Base-by-base conservation (phyloP, 2,888 invertebrate species). In the Platerodrilus igneus region DNA sequence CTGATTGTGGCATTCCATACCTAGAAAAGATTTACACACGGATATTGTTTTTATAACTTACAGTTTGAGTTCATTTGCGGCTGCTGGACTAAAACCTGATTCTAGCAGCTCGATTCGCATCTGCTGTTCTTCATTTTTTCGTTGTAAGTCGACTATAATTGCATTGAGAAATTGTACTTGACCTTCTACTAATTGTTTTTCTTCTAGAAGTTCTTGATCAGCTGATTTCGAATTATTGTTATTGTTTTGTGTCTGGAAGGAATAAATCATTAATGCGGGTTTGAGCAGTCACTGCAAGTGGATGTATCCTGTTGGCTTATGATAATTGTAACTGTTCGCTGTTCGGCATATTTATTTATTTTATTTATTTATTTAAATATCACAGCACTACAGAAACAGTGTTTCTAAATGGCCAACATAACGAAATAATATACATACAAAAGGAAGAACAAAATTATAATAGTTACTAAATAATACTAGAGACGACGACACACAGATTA, bases 121-220 rank as follows among this genome's bases (percentile, higher is more conserved):
- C 61, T 81, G 75, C 2, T 94, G 74, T 53, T 85, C 83, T 59
- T 91, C 87, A 62, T 92, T 93, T 67, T 95, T 95, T 52, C 79
- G 79, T 68, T 94, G 92, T 83, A 95, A 87, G 61, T 95, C 95
- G 16, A 91, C 92, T 56, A 97, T 96, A 53, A 97, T 93, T 5
- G 94, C 89, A 72, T 97, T 95, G 17, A 97, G 75, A 71, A 97
- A 96, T 55, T 86, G 84, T 37, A 91, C 82, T 70, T 89, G 86
- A 6, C 79, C 77, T 49, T 83, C 83, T 30, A 78, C 72, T 51
- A 76, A 73, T 37, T 78, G 74, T 52, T 79, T 76, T 30, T 83
- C 81, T 55, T 81, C 79, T 32, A 72, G 55, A n/a, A 75, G 57
- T 58, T 58, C 63, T 49, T 60, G 59, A 51, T 61, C 59, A 58